Conservation (phyloP, 2,797 vertebrate species). For the Parambassis ranga region DNA sequence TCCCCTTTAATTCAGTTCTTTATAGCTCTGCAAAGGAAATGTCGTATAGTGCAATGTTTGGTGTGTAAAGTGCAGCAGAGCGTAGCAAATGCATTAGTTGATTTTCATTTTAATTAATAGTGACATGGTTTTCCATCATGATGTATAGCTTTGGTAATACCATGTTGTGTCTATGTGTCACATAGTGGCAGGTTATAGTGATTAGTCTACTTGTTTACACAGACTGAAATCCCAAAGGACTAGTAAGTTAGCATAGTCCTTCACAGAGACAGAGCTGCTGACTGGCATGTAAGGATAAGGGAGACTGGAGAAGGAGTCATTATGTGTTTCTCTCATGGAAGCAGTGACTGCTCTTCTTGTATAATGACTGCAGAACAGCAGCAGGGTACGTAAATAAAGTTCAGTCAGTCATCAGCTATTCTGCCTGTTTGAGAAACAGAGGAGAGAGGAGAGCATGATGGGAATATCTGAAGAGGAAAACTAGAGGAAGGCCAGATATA, state of each 20-base stretch:
- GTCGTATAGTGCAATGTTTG: too few species aligned
- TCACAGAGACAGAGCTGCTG: slow-evolving; percentile 29
- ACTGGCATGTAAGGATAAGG: slow-evolving; percentile 27
- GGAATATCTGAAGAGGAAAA: slow-evolving; percentile 16
- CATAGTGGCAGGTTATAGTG: slow-evolving; percentile 1
- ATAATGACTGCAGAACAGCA: slow-evolving; percentile 7
- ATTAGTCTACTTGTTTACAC: neutral
- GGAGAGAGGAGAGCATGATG: slow-evolving; percentile 7
- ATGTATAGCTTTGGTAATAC: neutral
- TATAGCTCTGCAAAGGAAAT: neutral
- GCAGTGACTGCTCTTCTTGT: slow-evolving; percentile 21
- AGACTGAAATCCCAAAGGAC: slow-evolving; percentile 3
- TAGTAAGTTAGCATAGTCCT: slow-evolving; percentile 5
- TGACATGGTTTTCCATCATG: neutral
- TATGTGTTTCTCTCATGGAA: slow-evolving; percentile 10
- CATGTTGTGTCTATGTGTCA: slow-evolving; percentile 38
- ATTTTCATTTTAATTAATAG: neutral
- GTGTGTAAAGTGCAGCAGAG: too few species aligned
- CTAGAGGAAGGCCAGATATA: slow-evolving; percentile 29
- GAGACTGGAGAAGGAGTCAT: slow-evolving; percentile 15
- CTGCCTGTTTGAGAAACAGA: neutral
- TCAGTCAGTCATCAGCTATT: slow-evolving; percentile 29
- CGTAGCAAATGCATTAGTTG: neutral
- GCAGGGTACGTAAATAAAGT: slow-evolving; percentile 32
- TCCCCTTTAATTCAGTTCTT: neutral